Percentiles rank a stretch among this genome's conserved stretches.
phyloP scores from a whole-genome alignment of 2,797 vertebrate species.

The Lithobates pipiens region DNA sequence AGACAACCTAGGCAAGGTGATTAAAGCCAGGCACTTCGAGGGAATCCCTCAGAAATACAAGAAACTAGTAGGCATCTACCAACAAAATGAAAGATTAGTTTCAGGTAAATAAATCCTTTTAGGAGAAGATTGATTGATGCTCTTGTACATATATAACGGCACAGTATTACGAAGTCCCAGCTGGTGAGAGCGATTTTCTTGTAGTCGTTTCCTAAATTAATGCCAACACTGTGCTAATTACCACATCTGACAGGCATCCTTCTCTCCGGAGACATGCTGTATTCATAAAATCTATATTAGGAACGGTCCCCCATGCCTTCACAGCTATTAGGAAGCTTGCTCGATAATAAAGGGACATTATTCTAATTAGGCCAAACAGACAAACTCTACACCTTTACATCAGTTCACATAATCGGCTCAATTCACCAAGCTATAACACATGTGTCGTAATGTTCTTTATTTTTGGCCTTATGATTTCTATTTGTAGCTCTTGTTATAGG shows the following conservation, averaged over 20 bases:
- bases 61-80: too few species aligned
- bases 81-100: neutral
- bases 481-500: too few species aligned
- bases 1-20: too few species aligned
- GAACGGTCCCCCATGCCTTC: slow-evolving; percentile 16
- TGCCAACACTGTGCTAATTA: neutral
- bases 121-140: neutral
- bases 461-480: too few species aligned
- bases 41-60: too few species aligned
- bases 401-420: too few species aligned
- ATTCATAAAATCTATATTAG: neutral
- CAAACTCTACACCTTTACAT: neutral
- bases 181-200: neutral
- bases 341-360: slow-evolving; percentile 22
- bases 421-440: too few species aligned
- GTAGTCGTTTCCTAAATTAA: neutral
- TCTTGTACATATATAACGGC: neutral
- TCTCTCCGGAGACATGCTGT: neutral
- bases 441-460: too few species aligned
- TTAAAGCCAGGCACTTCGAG: too few species aligned
- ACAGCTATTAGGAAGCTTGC: slow-evolving; percentile 12
- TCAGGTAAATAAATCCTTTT: neutral
- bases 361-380: slow-evolving; percentile 40
- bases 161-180: neutral
- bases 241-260: slow-evolving; percentile 6